Evolutionary conservation across 2,113 vertebrate species (phyloP), one percentile per base, ranked within the genome.

Genomic region (Lathamus discolor): DNA sequence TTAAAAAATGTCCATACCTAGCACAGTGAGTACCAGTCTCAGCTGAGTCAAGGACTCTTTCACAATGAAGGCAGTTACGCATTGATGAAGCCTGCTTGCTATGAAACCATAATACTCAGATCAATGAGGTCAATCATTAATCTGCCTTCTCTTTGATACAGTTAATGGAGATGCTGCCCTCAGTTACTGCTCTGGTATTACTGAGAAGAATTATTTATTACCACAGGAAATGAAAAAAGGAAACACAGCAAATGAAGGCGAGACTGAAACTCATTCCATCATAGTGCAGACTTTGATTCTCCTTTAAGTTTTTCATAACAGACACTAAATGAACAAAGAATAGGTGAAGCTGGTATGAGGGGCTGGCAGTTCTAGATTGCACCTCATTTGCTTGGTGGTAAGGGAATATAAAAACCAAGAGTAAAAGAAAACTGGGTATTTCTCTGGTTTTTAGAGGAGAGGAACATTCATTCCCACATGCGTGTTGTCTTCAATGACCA

Each of bases 21-120:
- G 86, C 74, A 91, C 91, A 91, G 41, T 37, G 22, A 93, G 90
- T 81, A 33, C 76, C 86, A 55, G 62, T 4, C 93, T 66, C 69
- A 44, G 55, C 48, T 95, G 83, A 95, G 80, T 91, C 86, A 89
- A 82, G 92, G 80, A 66, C 69, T 86, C 88, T 78, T 93, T 89
- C 35, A 25, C 1, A 2, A 3, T 6, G 4, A 67, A 64, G 55
- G 62, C 52, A 84, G 33, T 81, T 75, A 39, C 10, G 33, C 19
- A 5, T 44, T 78, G 39, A 49, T 75, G 77, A 66, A 90, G 48
- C 44, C 76, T 90, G 44, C 67, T 91, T 48, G 37, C 76, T 75
- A 4, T 72, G 79, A 61, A 83, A 80, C 49, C 52, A 7, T 51
- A 70, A 72, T 11, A 55, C 6, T 39, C 54, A 72, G 55, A 83